Conservation (phyloP, 2,888 invertebrate genomes). For the Ennomos erosarius region DNA sequence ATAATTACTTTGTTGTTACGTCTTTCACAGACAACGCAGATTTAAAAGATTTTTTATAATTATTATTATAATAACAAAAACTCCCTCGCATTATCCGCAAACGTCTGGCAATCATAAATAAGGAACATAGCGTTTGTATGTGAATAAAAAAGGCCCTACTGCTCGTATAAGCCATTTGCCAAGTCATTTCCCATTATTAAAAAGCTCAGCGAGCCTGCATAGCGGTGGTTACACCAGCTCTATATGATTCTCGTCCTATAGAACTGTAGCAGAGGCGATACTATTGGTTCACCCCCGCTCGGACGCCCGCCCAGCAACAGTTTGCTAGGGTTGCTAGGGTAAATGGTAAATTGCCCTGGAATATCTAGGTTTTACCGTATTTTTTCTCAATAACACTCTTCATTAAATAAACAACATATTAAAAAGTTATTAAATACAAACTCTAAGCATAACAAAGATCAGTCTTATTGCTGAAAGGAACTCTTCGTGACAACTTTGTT, state of each 20-base stretch:
- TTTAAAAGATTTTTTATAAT: too few species aligned
- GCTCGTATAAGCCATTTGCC: slow-evolving; percentile 5
- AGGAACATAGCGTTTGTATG: background rate
- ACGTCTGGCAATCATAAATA: background rate
- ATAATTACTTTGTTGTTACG: too few species aligned
- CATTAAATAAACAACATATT: too few species aligned
- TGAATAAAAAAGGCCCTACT: background rate
- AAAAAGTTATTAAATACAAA: too few species aligned
- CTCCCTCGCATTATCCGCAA: too few species aligned
- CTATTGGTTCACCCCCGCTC: slow-evolving; percentile 45
- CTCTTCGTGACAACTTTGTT: too few species aligned
- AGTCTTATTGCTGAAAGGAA: too few species aligned
- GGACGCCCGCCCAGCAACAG: slow-evolving; percentile 76
- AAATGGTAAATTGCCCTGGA: background rate
- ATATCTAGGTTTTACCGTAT: background rate
- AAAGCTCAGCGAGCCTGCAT: background rate
- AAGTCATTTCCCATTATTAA: slow-evolving; percentile 12
- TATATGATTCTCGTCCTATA: slow-evolving; percentile 41
- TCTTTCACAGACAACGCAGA: too few species aligned
- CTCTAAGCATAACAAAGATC: too few species aligned
- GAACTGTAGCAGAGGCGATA: slow-evolving; percentile 44
- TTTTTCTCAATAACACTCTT: too few species aligned
- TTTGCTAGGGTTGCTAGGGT: slow-evolving; percentile 63
- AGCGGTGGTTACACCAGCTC: slow-evolving; percentile 49
- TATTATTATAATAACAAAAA: background rate